Conservation (phyloP, 1,140 invertebrate species). For the Tribolium castaneum region DNA sequence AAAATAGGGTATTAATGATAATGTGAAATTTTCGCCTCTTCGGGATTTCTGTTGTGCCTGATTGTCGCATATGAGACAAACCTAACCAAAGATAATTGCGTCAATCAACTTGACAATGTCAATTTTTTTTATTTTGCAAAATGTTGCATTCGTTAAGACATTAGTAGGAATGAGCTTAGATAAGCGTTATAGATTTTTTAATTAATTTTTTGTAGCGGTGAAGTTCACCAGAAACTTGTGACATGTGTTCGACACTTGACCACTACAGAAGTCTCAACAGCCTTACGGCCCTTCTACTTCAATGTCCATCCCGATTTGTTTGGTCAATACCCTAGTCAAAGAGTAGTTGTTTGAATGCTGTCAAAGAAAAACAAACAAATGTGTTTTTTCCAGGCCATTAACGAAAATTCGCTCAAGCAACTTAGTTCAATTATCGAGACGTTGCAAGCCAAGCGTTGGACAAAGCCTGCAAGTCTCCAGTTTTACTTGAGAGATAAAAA, state of each 20-base stretch:
- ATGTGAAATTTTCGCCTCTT: not conserved
- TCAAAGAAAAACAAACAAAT: conserved; percentile 48
- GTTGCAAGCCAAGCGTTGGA: conserved; percentile 72
- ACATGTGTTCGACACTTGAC: conserved; percentile 63
- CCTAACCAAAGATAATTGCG: conserved; percentile 26
- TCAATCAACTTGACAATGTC: not conserved
- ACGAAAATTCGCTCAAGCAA: conserved; percentile 91
- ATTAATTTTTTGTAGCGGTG: conserved; percentile 9
- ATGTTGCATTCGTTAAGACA: conserved; percentile 18
- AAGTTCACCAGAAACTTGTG: not conserved
- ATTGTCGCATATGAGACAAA: not conserved
- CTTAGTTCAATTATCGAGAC: conserved; percentile 86
- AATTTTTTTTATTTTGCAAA: not conserved
- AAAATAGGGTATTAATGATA: too few species aligned
- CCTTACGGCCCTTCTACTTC: conserved; percentile 93
- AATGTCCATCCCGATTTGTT: conserved; percentile 95
- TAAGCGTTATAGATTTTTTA: not conserved
- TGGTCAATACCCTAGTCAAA: conserved; percentile 88
- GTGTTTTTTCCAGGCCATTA: conserved; percentile 75
- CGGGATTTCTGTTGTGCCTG: not conserved
- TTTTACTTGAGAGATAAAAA: conserved; percentile 81
- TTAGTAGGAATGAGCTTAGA: not conserved
- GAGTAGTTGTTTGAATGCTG: conserved; percentile 67
- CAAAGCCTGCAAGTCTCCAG: conserved; percentile 71
- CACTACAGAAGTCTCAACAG: conserved; percentile 86